phyloP scores from a whole-genome alignment of 2,888 invertebrate genomes.

The Celastrina argiolus region DNA sequence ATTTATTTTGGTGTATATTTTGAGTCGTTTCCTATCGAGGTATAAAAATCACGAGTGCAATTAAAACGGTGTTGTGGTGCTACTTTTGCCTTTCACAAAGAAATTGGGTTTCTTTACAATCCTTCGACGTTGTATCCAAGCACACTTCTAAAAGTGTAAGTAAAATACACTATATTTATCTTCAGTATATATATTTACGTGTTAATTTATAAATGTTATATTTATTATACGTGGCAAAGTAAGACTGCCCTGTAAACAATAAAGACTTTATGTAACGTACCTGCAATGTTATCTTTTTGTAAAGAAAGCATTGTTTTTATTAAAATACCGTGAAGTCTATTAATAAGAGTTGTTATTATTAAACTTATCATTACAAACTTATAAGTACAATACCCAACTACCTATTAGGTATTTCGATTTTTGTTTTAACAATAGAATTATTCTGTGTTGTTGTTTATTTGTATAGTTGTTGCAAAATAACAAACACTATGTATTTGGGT shows the following conservation, averaged over 20 bases:
- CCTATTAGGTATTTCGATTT: too few species aligned
- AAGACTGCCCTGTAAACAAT: not conserved
- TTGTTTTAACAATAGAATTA: not conserved
- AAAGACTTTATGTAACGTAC: slow-evolving; percentile 4
- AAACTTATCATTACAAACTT: too few species aligned
- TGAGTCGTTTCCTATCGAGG: not conserved
- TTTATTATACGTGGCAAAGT: not conserved
- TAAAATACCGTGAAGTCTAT: not conserved
- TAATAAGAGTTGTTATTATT: not conserved
- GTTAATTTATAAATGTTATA: not conserved
- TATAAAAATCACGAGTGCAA: slow-evolving; percentile 29
- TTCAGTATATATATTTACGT: not conserved
- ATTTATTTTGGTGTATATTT: slow-evolving; percentile 24
- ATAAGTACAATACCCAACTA: too few species aligned
- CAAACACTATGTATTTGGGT: not conserved
- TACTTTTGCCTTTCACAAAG: slow-evolving; percentile 58
- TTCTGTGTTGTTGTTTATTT: not conserved
- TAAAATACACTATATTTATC: slow-evolving; percentile 24
- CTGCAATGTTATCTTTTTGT: not conserved
- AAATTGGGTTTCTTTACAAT: slow-evolving; percentile 41
- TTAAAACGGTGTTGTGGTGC: slow-evolving; percentile 40
- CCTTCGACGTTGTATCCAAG: slow-evolving; percentile 45
- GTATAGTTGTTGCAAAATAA: not conserved
- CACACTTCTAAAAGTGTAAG: slow-evolving; percentile 47
- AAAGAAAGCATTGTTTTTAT: not conserved